Evolutionary conservation across 2,797 vertebrate genomes (phyloP).

Genomic region (Denticeps clupeoides): DNA sequence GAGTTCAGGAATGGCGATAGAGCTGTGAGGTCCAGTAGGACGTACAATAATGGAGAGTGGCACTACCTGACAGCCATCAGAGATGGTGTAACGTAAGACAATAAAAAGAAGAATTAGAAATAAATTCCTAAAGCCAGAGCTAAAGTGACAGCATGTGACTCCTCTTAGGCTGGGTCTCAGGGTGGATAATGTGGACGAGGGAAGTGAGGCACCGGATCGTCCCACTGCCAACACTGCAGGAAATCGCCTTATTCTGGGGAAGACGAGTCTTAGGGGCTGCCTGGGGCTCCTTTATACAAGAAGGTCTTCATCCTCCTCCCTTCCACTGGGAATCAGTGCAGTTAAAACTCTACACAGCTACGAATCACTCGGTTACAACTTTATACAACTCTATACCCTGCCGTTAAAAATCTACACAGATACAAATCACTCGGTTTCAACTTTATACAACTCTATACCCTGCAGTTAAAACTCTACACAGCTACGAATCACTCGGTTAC

Average conservation of each 20-base stretch:
- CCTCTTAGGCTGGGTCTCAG: conserved; percentile 39
- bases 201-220: not conserved
- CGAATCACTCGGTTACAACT: no score
- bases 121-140: not conserved
- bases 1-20: conserved; percentile 29
- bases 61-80: conserved; percentile 41
- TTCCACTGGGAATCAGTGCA: no score
- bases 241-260: conserved; percentile 10
- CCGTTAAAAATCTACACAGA: no score
- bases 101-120: not conserved
- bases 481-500: no score
- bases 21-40: conserved; percentile 33
- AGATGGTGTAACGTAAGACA: conserved; percentile 28
- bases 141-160: not conserved
- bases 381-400: no score
- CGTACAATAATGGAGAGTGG: conserved; percentile 45
- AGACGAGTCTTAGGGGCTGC: conserved; percentile 31
- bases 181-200: conserved; percentile 34
- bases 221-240: not conserved
- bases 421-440: no score
- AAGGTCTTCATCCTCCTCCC: conserved; percentile 28
- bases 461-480: no score
- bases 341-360: no score
- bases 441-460: no score
- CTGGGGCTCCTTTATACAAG: conserved; percentile 40